Evolutionary conservation across 1,140 invertebrate species (phyloP), one percentile per base, ranked within the genome.

Genomic region (Ips typographus): DNA sequence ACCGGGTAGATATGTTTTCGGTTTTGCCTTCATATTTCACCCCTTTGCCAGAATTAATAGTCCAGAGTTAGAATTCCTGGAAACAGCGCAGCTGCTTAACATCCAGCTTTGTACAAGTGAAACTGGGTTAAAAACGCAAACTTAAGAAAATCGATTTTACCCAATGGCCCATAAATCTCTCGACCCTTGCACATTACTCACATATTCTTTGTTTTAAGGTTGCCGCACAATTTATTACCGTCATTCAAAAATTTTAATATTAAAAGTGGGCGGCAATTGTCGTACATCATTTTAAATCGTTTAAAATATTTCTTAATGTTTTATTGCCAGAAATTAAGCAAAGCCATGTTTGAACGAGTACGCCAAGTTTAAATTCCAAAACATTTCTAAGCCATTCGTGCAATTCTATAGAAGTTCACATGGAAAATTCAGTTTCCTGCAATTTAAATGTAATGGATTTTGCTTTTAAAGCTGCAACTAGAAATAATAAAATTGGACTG

Each of bases 121-220:
- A 64, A 64, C 61, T 64, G 61, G 61, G 61, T 64, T 64, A 64
- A 64, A 64, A 64, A 55, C 49, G 61, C 47, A 38, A 40, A 42
- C 39, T 55, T 53, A 36, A 40, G 42, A 39, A 38, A 61, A 64
- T 64, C 61, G 49, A 64, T 64, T 64, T 64, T 64, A 22, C 61
- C 43, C 61, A 42, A 64, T 64, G 39, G 51, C 61, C 39, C 61
- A 42, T 64, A 64, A 64, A 64, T 64, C 53, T 64, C 40, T 40
- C 37, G 40, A n/a, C 61, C 44, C 39, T 6, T 55, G 44, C 44
- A 49, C 44, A 42, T 55, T 64, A 52, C 53, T 64, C 61, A 64
- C 61, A 52, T 64, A 55, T 53, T 55, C 61, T 64, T 64, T 64
- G 61, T 64, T 64, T 64, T 52, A 64, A 55, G 61, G 61, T 55